Base-by-base conservation (phyloP, 2,888 invertebrate genomes). In the Melanotus villosus region DNA sequence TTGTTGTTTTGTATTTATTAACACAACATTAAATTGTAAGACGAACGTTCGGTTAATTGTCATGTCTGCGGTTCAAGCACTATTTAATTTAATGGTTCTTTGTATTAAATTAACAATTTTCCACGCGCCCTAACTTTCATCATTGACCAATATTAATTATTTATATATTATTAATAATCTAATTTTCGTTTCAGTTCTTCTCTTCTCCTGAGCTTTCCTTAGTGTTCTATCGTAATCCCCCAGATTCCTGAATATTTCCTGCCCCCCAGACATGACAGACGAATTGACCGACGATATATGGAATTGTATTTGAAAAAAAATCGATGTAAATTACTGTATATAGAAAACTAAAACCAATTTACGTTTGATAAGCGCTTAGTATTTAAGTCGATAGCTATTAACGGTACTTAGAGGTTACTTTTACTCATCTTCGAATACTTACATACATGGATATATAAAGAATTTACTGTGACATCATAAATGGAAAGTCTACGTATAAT, bases 61-160 rank as follows among this genome's bases (percentile, higher is more conserved):
- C 80, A 81, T 80, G 80, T 80, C 80, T 81, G 80, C 69, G 74
- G 75, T 71, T 78, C 81, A 81, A 81, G 81, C 80, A 81, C 74
- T 78, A 75, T 77, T 75, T 74, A n/a, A 54, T 23, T 62, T 60
- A 67, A 54, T 32, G 59, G 63, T 50, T 65, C 72, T 69, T 65
- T 59, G 59, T 41, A 56, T 30, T 26, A 36, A 34, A 57, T 26
- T 38, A 32, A 47, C 9, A n/a, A 43, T 70, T 63, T 64, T 68
- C 34, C 26, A 23, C 4, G 16, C 26, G 26, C 26, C 26, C 21
- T 54, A 47, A 67, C 43, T 63, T 54, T 57, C 41, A 47, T 23
- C 21, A 23, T 36, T 65, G 12, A 9, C 30, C 34, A 50, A n/a
- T 47, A 12, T 52, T 52, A 52, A 52, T 41, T 9, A 26, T 41